Base-by-base conservation (phyloP, 2,888 invertebrate genomes). In the Chironomus tentans region DNA sequence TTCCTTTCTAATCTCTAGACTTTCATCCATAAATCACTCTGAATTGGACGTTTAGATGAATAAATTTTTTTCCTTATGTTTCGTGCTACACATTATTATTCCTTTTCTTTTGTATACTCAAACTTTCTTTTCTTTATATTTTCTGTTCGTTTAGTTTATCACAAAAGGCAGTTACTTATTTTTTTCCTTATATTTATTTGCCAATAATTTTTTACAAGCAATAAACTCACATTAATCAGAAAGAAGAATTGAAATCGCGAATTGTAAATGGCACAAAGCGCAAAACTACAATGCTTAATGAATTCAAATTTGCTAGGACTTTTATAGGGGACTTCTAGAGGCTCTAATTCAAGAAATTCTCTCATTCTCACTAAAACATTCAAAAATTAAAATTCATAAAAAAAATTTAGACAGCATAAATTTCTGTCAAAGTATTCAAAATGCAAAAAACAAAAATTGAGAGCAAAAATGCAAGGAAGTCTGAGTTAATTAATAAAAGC, bases 181-280 rank as follows among this genome's bases (percentile, higher is more conserved):
- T 4, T n/a, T 38, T 28, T 28, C 28, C 38, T 38, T 38, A 38
- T 38, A 38, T 38, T 38, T 38, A 38, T 38, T 38, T 38, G 38
- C 10, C 10, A 70, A 38, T 48, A 12, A 70, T 21, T 70, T 70
- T 21, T 12, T 72, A 21, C 62, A 38, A 61, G 61, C 48, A 71
- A 71, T 21, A 62, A 74, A 74, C 74, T 74, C 68, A 74, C 74
- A 74, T 74, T 68, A 74, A 74, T 74, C 22, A 65, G 38, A 15
- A 18, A 47, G 46, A 74, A 38, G 38, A 38, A 38, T 38, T 38
- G n/a, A 72, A 72, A 28, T 61, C 61, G 56, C 56, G 70, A 48
- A 56, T 22, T 74, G 68, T 68, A 46, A 62, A 68, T 74, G 74
- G 48, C 74, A 62, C 48, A 65, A 47, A 68, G 74, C 68, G 38